Conservation (phyloP, 2,888 invertebrate species). For the Agrotis clavis region DNA sequence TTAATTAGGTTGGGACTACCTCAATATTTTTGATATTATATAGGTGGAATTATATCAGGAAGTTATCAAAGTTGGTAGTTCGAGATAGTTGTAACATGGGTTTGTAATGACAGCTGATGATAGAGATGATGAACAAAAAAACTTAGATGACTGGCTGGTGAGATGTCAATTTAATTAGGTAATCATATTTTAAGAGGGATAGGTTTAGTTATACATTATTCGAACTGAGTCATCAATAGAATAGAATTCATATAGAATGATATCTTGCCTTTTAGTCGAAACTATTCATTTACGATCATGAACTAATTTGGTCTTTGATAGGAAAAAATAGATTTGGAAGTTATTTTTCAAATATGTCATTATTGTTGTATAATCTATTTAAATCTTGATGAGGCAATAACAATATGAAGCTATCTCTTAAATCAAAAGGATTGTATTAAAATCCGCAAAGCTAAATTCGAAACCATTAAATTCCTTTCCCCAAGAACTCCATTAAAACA, state of each 20-base stretch:
- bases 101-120: background rate
- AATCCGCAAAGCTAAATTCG: background rate
- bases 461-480: background rate
- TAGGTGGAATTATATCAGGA: conserved; percentile 20
- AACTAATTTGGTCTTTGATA: background rate
- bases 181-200: too few relatives aligned
- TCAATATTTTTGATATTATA: conserved; percentile 45
- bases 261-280: too few relatives aligned
- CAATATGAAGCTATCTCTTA: background rate
- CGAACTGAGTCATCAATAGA: too few relatives aligned
- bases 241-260: too few relatives aligned
- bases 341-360: background rate
- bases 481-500: conserved; percentile 21
- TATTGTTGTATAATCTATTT: too few relatives aligned
- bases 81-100: background rate
- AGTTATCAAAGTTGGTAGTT: conserved; percentile 25
- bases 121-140: background rate
- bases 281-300: too few relatives aligned
- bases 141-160: background rate
- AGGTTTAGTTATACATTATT: too few relatives aligned
- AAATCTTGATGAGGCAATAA: too few relatives aligned
- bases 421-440: too few relatives aligned
- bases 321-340: too few relatives aligned
- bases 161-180: background rate
- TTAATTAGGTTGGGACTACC: conserved; percentile 64